Evolutionary conservation across 2,113 vertebrate species (phyloP).

Genomic region (Dinomys branickii): DNA sequence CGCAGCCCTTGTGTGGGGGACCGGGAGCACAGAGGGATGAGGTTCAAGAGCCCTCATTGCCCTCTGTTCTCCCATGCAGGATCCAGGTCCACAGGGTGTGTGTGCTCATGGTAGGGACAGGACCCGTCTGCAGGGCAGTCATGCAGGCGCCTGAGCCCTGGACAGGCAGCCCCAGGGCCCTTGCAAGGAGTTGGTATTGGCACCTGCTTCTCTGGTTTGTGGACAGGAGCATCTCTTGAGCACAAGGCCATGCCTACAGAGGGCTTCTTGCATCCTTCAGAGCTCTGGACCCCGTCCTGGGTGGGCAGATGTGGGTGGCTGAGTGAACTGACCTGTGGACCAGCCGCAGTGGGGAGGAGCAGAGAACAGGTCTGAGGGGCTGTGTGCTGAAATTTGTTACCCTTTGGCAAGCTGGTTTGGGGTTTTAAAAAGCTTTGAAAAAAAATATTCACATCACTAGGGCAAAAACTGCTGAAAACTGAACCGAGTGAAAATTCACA

Average conservation of each 20-base stretch:
- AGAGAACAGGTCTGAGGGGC: neutral
- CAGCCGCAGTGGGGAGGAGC: neutral
- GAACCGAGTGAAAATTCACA: neutral
- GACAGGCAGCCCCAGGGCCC: neutral
- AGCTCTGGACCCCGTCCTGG: neutral
- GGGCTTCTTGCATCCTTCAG: neutral
- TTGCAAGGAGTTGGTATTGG: neutral
- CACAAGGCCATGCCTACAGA: neutral
- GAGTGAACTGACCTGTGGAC: neutral
- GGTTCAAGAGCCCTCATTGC: neutral
- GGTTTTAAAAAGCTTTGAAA: neutral
- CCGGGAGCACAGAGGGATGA: neutral
- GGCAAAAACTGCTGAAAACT: neutral
- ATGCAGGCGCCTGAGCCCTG: neutral
- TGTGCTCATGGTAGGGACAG: neutral
- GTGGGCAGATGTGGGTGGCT: neutral
- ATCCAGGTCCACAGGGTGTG: neutral
- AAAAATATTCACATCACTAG: neutral
- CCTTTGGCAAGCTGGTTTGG: neutral
- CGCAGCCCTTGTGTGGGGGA: fast-evolving
- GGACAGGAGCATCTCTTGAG: neutral
- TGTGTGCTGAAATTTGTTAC: neutral
- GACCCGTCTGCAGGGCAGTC: neutral
- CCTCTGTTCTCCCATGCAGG: neutral
- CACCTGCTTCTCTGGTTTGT: neutral